These are phyloP conservation scores for Mergus octosetaceus DNA, from an alignment of 2,797 vertebrate species.

Conservation along the genomic window DNA sequence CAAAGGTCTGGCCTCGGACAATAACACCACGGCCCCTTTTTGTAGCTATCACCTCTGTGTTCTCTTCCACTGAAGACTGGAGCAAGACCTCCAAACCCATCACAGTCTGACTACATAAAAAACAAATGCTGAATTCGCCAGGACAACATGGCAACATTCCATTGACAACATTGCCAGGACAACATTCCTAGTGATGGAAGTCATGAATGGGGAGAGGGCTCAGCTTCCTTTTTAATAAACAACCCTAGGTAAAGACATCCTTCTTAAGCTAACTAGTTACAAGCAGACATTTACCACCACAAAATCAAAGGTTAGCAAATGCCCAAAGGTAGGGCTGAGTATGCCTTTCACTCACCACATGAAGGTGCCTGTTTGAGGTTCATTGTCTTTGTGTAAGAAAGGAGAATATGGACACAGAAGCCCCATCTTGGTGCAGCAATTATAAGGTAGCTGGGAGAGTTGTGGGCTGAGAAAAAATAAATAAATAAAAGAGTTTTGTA, in stretches of 20 bases:
- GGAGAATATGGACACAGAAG: background rate
- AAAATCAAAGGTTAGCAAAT: background rate
- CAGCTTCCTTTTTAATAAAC: background rate
- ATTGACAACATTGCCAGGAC: background rate
- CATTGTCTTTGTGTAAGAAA: background rate
- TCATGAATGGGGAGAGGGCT: background rate
- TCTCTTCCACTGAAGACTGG: background rate
- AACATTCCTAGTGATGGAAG: background rate
- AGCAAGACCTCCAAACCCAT: background rate
- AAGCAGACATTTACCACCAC: background rate
- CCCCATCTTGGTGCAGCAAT: background rate
- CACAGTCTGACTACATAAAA: background rate
- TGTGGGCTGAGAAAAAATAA: background rate
- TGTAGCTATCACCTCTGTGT: background rate
- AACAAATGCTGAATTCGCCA: background rate
- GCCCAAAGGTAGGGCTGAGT: background rate
- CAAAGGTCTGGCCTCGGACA: background rate
- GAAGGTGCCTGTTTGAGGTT: background rate
- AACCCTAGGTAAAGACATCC: background rate
- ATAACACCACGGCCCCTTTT: background rate
- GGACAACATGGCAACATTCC: background rate
- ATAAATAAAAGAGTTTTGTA: background rate
- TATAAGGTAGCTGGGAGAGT: background rate
- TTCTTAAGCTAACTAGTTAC: background rate
- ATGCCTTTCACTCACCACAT: background rate